phyloP scores from a whole-genome alignment of 2,888 invertebrate species.

The Agrotis puta region DNA sequence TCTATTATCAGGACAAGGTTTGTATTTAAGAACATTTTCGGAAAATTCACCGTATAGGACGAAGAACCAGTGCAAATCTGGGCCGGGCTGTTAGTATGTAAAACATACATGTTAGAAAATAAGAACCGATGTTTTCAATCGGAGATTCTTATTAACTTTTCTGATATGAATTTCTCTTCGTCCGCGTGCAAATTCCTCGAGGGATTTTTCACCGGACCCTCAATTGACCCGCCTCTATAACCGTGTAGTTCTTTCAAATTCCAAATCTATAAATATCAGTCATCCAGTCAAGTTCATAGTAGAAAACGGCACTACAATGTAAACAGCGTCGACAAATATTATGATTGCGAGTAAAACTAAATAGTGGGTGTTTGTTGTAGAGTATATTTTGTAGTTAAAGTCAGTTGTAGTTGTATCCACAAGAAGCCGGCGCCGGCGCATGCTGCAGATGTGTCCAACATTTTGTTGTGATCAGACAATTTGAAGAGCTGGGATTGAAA shows the following conservation, averaged over 20 bases:
- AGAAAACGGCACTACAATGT: slow-evolving; percentile 44
- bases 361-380: slow-evolving; percentile 54
- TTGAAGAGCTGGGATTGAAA: not conserved
- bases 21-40: no score
- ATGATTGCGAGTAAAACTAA: slow-evolving; percentile 54
- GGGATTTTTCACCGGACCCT: no score
- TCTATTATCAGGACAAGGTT: no score
- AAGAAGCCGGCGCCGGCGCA: slow-evolving; percentile 47
- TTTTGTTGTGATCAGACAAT: slow-evolving; percentile 28
- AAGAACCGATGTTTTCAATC: no score
- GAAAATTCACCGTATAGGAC: no score
- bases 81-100: no score
- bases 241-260: slow-evolving; percentile 1
- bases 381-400: slow-evolving; percentile 33
- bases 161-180: no score
- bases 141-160: no score
- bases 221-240: no score
- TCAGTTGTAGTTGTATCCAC: slow-evolving; percentile 48
- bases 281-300: slow-evolving; percentile 51
- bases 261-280: not conserved
- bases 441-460: slow-evolving; percentile 49
- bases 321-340: slow-evolving; percentile 57
- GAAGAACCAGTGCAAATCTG: no score
- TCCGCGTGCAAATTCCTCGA: no score
- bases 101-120: no score